A percentile compares a stretch with the other conserved stretches of the same genome.
These are phyloP conservation scores for Seira ritae DNA, from an alignment of 2,888 invertebrate genomes.

Conservation along the genomic window DNA sequence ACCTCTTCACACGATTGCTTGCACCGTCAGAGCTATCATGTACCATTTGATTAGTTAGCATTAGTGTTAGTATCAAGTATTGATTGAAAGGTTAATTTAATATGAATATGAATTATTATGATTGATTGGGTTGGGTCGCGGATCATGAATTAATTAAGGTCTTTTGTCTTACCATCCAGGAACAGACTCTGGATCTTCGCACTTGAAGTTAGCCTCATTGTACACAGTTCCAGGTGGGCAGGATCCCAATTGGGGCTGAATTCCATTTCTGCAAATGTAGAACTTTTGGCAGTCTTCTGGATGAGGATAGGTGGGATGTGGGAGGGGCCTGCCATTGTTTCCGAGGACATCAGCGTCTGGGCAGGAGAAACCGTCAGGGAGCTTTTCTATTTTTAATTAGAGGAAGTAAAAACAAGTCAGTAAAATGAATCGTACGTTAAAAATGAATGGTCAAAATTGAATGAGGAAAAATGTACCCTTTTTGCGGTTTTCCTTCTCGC, in stretches of 20 bases:
- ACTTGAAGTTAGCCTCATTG: conserved; percentile 74
- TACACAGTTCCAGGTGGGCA: conserved; percentile 75
- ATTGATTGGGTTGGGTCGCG: neutral
- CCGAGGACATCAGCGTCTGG: conserved; percentile 77
- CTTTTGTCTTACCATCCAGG: conserved; percentile 74
- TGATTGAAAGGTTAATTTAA: neutral
- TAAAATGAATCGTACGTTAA: neutral
- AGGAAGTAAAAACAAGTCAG: neutral
- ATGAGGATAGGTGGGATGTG: conserved; percentile 75
- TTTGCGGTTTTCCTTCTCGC: conserved; percentile 72
- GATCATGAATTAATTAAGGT: neutral
- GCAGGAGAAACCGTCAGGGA: conserved; percentile 90
- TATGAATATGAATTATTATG: conserved; percentile 20
- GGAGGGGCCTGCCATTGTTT: conserved; percentile 71
- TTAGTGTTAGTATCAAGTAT: neutral
- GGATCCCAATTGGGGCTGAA: conserved; percentile 74
- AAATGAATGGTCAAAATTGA: too few relatives aligned
- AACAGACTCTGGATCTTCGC: conserved; percentile 75
- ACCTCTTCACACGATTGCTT: neutral
- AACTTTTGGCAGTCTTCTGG: conserved; percentile 75
- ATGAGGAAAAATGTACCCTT: conserved; percentile 66
- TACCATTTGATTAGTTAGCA: conserved; percentile 1
- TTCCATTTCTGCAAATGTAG: conserved; percentile 75
- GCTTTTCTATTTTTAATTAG: conserved; percentile 79
- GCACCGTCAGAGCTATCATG: neutral